Evolutionary conservation across 2,797 vertebrate genomes (phyloP).

Genomic region (Gobio occitaniae): DNA sequence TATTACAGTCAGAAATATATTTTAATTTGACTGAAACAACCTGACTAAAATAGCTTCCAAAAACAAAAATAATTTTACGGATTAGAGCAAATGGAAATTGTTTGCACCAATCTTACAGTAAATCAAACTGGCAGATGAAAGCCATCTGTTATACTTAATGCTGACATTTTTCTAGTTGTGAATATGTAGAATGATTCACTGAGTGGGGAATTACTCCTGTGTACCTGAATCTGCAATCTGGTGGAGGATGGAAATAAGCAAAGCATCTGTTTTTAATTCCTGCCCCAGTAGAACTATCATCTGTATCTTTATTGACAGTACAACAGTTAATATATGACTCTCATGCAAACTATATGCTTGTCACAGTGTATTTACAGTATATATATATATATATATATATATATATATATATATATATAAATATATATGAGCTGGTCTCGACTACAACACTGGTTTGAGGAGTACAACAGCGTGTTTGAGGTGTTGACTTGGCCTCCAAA

Average conservation of each 20-base stretch:
- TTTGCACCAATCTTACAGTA: slow-evolving; percentile 17
- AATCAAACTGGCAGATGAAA: slow-evolving; percentile 64
- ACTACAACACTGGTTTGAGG: too few species aligned
- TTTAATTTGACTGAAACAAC: slow-evolving; percentile 1
- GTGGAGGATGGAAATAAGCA: slow-evolving; percentile 8
- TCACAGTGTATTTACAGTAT: not conserved
- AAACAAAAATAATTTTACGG: not conserved
- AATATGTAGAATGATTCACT: slow-evolving; percentile 53
- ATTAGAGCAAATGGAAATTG: slow-evolving; percentile 4
- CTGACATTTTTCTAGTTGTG: slow-evolving; percentile 59
- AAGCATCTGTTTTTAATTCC: slow-evolving; percentile 50
- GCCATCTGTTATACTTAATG: slow-evolving; percentile 60
- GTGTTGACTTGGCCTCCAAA: too few species aligned
- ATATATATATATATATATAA: too few species aligned
- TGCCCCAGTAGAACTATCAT: slow-evolving; percentile 47
- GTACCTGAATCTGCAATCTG: slow-evolving; percentile 45
- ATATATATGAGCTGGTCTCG: too few species aligned
- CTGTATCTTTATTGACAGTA: slow-evolving; percentile 32
- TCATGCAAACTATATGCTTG: not conserved
- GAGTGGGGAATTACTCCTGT: slow-evolving; percentile 48
- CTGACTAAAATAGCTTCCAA: not conserved
- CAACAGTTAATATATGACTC: not conserved
- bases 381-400: too few species aligned
- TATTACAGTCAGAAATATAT: not conserved
- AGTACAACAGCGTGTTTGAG: too few species aligned